Evolutionary conservation across 2,113 vertebrate species (phyloP).

Genomic region (Apaloderma vittatum): DNA sequence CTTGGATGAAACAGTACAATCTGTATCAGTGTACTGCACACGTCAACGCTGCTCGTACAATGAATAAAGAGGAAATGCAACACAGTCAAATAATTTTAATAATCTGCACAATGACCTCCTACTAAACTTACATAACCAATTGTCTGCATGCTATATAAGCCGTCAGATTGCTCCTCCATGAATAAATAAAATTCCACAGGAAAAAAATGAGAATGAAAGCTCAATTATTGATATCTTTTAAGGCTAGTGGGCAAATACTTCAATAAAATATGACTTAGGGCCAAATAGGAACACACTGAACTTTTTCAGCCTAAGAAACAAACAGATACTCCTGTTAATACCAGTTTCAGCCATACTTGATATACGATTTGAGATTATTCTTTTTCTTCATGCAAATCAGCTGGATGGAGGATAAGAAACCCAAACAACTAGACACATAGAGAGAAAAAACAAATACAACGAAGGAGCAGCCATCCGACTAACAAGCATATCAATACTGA

Average conservation of each 20-base stretch:
- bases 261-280: background rate
- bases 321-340: background rate
- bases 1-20: constrained; percentile 67
- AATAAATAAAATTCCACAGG: constrained; percentile 20
- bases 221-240: background rate
- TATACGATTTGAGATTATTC: background rate
- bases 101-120: constrained; percentile 42
- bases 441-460: background rate
- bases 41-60: constrained; percentile 47
- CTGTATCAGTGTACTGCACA: constrained; percentile 68
- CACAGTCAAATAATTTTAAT: constrained; percentile 59
- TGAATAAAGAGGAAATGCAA: constrained; percentile 70
- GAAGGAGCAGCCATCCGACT: background rate
- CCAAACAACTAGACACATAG: fast-evolving
- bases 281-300: background rate
- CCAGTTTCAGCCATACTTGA: background rate
- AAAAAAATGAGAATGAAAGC: background rate
- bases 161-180: background rate
- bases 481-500: background rate
- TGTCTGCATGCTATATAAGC: background rate
- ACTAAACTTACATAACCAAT: background rate
- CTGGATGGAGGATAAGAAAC: background rate
- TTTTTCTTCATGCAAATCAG: background rate
- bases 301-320: constrained; percentile 7
- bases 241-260: background rate